Evolutionary conservation across 2,888 invertebrate genomes (phyloP), one percentile per base, ranked within the genome.

Genomic region (Eilema sororculum): DNA sequence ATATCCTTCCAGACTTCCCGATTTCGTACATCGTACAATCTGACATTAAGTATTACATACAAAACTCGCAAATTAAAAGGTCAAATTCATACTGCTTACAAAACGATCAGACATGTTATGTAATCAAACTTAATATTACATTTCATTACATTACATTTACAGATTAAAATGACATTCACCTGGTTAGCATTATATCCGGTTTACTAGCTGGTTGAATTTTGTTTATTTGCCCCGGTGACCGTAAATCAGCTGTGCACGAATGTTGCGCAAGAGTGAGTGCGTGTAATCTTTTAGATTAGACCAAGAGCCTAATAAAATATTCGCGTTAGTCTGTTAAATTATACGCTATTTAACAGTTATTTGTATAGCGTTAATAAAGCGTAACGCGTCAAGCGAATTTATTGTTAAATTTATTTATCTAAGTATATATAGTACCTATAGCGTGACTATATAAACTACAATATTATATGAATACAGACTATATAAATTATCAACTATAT

Each of bases 211-310:
- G 62, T 57, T 52, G 3, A 65, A 57, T 41, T 71, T 67, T 65
- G 22, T n/a, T 22, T 74, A 68, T 76, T 67, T 78, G 68, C 69
- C 79, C 75, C 78, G 75, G 78, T 82, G 80, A 80, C 77, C 75
- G 69, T 65, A 65, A 78, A 67, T 71, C 72, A 61, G 74, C 75
- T 75, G 73, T 68, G 58, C 80, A 80, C 75, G 77, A 78, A 62
- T 68, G 46, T 78, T 68, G 64, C 72, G 24, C 65, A 80, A 81
- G 20, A 63, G 22, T 28, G 37, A 64, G 72, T 74, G 69, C 72
- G 73, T 78, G 68, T 73, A 80, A 72, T 71, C 70, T 76, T 74
- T 82, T 78, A 66, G 56, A 73, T 22, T 72, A 77, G 61, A 67
- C 56, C 60, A 72, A 56, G 16, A 41, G 30, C 28, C 52, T 65